Conservation (phyloP, 2,888 invertebrate species). For the Cryptocephalus moraei region DNA sequence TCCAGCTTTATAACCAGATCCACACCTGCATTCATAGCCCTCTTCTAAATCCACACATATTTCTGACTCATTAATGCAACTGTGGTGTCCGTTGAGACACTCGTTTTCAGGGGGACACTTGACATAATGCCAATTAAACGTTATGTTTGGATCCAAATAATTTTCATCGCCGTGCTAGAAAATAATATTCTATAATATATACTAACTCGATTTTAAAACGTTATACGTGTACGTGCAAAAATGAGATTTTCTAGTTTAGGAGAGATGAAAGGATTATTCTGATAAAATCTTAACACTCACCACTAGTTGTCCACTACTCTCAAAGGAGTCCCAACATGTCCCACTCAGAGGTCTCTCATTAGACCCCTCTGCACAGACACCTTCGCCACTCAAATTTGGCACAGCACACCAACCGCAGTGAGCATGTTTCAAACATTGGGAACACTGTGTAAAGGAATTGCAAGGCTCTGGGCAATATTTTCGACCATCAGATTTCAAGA, state of each 20-base stretch:
- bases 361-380: conserved; percentile 83
- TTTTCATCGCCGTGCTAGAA: conserved; percentile 20
- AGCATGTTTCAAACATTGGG: conserved; percentile 75
- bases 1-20: conserved; percentile 55
- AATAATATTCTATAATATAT: conserved; percentile 2
- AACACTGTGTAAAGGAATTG: conserved; percentile 71
- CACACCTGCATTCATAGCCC: conserved; percentile 82
- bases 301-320: conserved; percentile 4
- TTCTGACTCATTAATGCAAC: conserved; percentile 78
- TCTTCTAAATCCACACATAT: conserved; percentile 72
- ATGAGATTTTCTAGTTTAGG: too few relatives aligned
- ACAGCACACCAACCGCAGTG: conserved; percentile 92
- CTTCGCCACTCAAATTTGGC: conserved; percentile 48
- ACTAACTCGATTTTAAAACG: background rate
- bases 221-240: background rate
- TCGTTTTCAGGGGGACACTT: conserved; percentile 90
- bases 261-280: too few relatives aligned
- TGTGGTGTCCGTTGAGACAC: conserved; percentile 83
- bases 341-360: conserved; percentile 56
- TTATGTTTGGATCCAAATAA: conserved; percentile 31
- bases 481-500: conserved; percentile 55
- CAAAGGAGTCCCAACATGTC: conserved; percentile 30
- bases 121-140: conserved; percentile 77
- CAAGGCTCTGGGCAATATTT: conserved; percentile 79
- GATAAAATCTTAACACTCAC: conserved; percentile 3